Conservation (phyloP, 2,888 invertebrate species). For the Cheilosia vulpina region DNA sequence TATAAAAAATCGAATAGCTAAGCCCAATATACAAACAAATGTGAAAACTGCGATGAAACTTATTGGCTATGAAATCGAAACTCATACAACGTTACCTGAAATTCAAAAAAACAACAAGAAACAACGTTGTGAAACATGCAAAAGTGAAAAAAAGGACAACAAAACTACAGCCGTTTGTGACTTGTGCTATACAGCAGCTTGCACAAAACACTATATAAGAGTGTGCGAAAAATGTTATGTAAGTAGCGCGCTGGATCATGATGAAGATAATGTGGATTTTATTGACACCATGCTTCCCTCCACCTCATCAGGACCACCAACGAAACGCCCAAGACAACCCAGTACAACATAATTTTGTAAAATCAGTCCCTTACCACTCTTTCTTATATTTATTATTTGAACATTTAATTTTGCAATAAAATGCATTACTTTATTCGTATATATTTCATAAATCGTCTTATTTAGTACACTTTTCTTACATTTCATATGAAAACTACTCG, state of each 20-base stretch:
- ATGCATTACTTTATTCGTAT: neutral
- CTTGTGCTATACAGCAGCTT: neutral
- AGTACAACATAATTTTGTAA: neutral
- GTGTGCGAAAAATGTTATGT: conserved; percentile 5
- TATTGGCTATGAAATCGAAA: conserved; percentile 10
- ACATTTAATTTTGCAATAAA: neutral
- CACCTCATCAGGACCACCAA: conserved; percentile 4
- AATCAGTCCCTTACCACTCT: neutral
- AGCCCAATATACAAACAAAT: conserved; percentile 1
- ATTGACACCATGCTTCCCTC: neutral
- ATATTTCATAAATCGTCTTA: neutral
- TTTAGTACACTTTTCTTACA: neutral
- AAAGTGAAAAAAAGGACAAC: conserved; percentile 5
- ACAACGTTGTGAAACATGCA: conserved; percentile 18
- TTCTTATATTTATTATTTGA: neutral
- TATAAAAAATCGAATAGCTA: conserved; percentile 2
- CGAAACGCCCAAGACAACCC: neutral
- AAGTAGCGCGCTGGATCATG: neutral
- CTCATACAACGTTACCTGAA: neutral
- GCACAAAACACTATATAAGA: conserved; percentile 10
- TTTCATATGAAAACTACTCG: neutral
- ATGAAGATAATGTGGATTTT: neutral
- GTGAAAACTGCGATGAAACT: conserved; percentile 15
- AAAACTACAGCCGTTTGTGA: conserved; percentile 24
- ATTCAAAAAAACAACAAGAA: neutral